Conservation (phyloP, 2,797 vertebrate species). For the Galagoides demidoff region DNA sequence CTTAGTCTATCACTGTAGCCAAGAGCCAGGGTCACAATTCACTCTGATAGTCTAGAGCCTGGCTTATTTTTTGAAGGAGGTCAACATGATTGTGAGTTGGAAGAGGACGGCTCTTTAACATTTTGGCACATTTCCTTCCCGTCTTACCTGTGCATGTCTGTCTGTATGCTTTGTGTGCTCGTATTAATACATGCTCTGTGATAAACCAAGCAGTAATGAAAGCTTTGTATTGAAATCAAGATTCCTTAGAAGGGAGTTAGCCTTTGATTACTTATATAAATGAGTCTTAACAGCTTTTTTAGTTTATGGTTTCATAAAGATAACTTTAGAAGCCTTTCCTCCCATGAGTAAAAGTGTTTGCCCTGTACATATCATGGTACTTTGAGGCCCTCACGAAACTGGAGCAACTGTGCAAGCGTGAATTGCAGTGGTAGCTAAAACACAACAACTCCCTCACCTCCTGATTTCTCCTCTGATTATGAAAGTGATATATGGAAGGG, state of each 20-base stretch:
- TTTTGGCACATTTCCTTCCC: not conserved
- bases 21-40: not conserved
- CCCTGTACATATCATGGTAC: not conserved
- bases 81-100: not conserved
- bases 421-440: not conserved
- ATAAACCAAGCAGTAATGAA: not conserved
- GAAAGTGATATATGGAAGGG: not conserved
- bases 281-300: not conserved
- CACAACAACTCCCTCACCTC: not conserved
- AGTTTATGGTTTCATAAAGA: constrained; percentile 3
- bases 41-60: too few relatives aligned
- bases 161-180: not conserved
- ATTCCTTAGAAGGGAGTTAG: constrained; percentile 12
- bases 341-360: not conserved
- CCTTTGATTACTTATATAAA: constrained; percentile 6
- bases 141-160: not conserved
- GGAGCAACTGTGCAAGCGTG: not conserved
- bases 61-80: not conserved
- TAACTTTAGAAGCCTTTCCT: not conserved
- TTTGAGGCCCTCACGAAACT: not conserved
- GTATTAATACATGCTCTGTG: not conserved
- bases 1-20: not conserved
- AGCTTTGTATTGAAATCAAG: not conserved
- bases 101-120: not conserved
- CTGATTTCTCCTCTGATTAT: not conserved